These are phyloP conservation scores for Ylistrum balloti DNA, from an alignment of 1,140 invertebrate species.

Conservation along the genomic window DNA sequence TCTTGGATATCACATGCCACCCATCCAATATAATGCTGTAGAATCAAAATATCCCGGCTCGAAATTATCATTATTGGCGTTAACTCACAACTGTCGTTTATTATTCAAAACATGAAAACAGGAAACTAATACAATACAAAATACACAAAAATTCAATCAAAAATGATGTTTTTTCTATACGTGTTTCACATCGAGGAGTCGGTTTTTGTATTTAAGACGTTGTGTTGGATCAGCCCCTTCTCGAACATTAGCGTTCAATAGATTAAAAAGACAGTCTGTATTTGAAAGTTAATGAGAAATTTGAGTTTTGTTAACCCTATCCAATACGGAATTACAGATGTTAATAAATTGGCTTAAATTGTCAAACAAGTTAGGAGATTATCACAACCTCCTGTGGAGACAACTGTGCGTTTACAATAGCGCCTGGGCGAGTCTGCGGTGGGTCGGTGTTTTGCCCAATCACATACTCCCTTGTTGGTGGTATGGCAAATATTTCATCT, in stretches of 20 bases:
- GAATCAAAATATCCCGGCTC: not conserved
- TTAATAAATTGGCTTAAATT: constrained; percentile 36
- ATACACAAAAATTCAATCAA: constrained; percentile 27
- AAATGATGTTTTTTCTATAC: not conserved
- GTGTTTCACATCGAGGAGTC: not conserved
- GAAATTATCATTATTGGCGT: not conserved
- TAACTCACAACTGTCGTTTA: not conserved
- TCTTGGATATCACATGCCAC: not conserved
- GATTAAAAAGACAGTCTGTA: not conserved
- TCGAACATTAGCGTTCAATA: constrained; percentile 17
- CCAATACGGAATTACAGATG: constrained; percentile 32
- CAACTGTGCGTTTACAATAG: not conserved
- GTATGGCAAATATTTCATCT: constrained; percentile 39
- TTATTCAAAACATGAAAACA: not conserved
- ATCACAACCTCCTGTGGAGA: not conserved
- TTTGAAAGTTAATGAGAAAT: constrained; percentile 40
- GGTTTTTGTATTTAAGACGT: not conserved
- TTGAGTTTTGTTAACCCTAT: not conserved
- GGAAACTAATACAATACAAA: not conserved
- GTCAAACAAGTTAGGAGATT: constrained; percentile 17
- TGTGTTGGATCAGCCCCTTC: constrained; percentile 18
- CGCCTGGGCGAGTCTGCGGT: not conserved
- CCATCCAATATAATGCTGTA: not conserved
- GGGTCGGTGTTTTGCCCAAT: constrained; percentile 5
- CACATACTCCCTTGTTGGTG: not conserved